Conservation (phyloP, 2,888 invertebrate species). For the Himalopsyche anomala region DNA sequence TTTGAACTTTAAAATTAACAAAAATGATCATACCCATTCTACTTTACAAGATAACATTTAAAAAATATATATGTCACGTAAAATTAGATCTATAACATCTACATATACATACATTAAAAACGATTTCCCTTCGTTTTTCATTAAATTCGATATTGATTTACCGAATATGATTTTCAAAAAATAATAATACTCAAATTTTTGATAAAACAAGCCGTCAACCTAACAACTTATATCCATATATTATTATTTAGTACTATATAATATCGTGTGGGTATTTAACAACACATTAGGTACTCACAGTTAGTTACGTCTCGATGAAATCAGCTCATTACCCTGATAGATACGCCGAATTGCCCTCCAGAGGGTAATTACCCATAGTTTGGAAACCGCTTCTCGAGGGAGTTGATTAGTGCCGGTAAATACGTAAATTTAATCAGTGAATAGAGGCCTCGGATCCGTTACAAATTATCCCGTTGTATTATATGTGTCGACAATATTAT, state of each 20-base stretch:
- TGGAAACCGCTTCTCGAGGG: slow-evolving; percentile 28
- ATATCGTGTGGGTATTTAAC: neutral
- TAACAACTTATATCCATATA: too few species aligned
- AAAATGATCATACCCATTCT: too few species aligned
- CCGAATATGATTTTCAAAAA: too few species aligned
- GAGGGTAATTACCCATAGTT: slow-evolving; percentile 39
- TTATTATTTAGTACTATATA: neutral
- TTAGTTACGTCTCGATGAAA: slow-evolving; percentile 1
- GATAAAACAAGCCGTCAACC: too few species aligned
- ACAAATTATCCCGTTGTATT: neutral
- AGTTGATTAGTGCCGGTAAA: slow-evolving; percentile 43
- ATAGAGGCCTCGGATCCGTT: slow-evolving; percentile 23
- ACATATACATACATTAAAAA: too few species aligned
- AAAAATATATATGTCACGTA: too few species aligned
- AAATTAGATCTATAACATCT: too few species aligned
- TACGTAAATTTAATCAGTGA: slow-evolving; percentile 38
- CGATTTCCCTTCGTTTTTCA: too few species aligned
- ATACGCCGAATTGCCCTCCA: slow-evolving; percentile 20
- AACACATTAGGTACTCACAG: slow-evolving; percentile 12
- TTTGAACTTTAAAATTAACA: too few species aligned
- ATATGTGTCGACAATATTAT: slow-evolving; percentile 11
- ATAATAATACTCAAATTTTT: too few species aligned
- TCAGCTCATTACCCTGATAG: slow-evolving; percentile 38
- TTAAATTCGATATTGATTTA: too few species aligned
- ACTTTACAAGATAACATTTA: too few species aligned